phyloP scores from a whole-genome alignment of 1,140 invertebrate genomes.

The Lineus longissimus region DNA sequence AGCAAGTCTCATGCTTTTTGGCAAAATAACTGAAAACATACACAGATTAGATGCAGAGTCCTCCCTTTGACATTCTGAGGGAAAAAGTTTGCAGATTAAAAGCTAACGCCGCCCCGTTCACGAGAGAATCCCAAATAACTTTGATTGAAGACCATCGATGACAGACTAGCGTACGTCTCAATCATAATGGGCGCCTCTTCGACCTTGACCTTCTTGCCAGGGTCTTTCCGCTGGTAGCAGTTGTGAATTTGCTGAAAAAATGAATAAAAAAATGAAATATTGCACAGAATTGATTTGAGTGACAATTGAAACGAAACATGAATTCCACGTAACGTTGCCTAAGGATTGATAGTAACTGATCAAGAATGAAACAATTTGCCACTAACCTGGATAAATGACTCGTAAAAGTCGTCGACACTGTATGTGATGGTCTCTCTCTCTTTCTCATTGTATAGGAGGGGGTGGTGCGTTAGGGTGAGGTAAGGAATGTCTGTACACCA shows the following conservation, averaged over 20 bases:
- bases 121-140: conserved; percentile 80
- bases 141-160: conserved; percentile 77
- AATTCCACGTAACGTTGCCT: no score
- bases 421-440: conserved; percentile 47
- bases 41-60: no score
- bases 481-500: conserved; percentile 75
- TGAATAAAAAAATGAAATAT: no score
- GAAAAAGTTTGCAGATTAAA: conserved; percentile 56
- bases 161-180: conserved; percentile 74
- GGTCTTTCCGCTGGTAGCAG: conserved; percentile 41
- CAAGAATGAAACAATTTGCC: no score
- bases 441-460: conserved; percentile 69
- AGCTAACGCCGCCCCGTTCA: conserved; percentile 78
- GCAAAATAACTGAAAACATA: no score
- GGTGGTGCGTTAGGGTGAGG: conserved; percentile 75
- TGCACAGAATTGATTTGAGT: conserved; percentile 56
- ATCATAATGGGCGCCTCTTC: conserved; percentile 70
- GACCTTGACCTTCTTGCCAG: conserved; percentile 51
- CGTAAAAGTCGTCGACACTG: conserved; percentile 52
- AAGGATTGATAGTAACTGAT: no score
- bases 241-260: conserved; percentile 56
- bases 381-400: conserved; percentile 26
- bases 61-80: no score
- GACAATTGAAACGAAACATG: no score
- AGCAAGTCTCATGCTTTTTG: no score